Evolutionary conservation across 2,888 invertebrate genomes (phyloP), one percentile per base, ranked within the genome.

Genomic region (Andrena minutula): DNA sequence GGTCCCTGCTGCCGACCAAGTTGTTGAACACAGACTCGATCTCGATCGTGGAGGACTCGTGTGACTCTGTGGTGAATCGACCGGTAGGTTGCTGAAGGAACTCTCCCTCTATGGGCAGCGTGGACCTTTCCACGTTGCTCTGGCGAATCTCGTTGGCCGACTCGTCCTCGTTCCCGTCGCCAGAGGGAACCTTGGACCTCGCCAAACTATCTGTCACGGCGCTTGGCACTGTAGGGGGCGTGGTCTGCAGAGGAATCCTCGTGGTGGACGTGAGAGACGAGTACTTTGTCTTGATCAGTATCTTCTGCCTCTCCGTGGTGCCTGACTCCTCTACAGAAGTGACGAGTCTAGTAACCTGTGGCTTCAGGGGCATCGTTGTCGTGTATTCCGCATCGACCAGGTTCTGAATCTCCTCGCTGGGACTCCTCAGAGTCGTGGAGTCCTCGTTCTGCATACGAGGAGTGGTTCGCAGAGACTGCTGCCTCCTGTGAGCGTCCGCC

Each of bases 281-380:
- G 70, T 92, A 93, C 78, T 93, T 93, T 8, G 92, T 93, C 79
- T 92, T 92, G 35, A 94, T 93, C 7, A 94, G 92, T 71, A 95
- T 94, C 81, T 92, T 94, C 81, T 94, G 94, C 64, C 94, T 91
- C 82, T 94, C 94, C 1, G 95, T 94, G 0, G 94, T 94, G 0
- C 93, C 94, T 2, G 94, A 93, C 86, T 95, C 94, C 23, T 94
- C 93, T 23, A 95, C 93, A 2, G 94, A 94, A 3, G 94, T 95
- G 10, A 95, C 94, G 32, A 95, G 90, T 84, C 94, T 93, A 35
- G 95, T 95, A 1, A 94, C 91, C 20, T 91, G 90, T 2, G 94
- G 94, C 80, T 92, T 92, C 2, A 84, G 76, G 0, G 90, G 84
- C 7, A 91, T 87, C 0, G 85, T 77, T 4, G 88, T 88, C n/a